Conservation (phyloP, 2,797 vertebrate species). For the Eremophila alpestris region DNA sequence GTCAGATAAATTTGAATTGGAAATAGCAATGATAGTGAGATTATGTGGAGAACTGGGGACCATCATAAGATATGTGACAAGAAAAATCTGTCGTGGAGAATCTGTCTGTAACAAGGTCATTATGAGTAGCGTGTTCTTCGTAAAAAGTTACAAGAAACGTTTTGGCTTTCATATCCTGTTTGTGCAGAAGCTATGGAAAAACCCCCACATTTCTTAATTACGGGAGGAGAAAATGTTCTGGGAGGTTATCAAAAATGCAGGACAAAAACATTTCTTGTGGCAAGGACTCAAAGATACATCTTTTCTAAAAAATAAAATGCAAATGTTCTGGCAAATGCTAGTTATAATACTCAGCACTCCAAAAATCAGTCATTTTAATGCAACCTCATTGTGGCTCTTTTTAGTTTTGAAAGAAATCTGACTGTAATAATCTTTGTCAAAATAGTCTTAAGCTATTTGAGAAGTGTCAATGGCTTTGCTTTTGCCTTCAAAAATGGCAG, state of each 20-base stretch:
- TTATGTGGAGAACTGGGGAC: neutral
- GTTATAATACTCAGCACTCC: neutral
- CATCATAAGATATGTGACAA: neutral
- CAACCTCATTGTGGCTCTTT: neutral
- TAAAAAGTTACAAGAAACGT: neutral
- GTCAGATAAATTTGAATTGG: conserved; percentile 19
- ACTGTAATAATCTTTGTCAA: neutral
- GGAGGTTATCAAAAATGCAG: conserved; percentile 35
- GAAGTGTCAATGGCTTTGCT: neutral
- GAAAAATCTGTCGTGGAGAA: conserved; percentile 33
- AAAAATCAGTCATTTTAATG: neutral
- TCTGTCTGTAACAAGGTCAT: neutral
- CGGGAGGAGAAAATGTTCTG: conserved; percentile 52
- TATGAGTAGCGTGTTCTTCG: neutral
- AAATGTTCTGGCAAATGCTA: neutral
- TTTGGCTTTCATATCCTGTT: conserved; percentile 19
- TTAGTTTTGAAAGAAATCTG: neutral
- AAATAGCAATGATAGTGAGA: neutral
- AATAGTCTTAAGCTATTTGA: neutral
- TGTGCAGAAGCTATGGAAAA: conserved; percentile 12
- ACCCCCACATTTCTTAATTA: neutral
- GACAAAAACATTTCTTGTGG: conserved; percentile 44
- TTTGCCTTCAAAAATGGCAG: neutral
- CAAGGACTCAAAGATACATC: conserved; percentile 23
- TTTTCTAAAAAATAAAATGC: neutral